Percentiles rank a stretch among this genome's conserved stretches.
Evolutionary conservation across 2,797 vertebrate species (phyloP).

Genomic region (Etheostoma perlongum): DNA sequence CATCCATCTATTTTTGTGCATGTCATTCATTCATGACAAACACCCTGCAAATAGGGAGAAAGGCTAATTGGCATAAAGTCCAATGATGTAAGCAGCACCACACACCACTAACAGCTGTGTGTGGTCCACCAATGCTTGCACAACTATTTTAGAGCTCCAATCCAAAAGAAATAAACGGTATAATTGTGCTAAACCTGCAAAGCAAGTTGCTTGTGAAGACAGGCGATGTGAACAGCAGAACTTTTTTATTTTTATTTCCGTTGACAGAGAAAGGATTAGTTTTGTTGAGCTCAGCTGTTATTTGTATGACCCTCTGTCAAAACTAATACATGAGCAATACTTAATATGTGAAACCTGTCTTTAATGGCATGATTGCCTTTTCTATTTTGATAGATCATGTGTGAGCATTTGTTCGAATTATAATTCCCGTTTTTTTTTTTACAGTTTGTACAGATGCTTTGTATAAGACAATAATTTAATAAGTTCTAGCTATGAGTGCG

Average conservation of each 20-base stretch:
- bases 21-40: constrained; percentile 64
- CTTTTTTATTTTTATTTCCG: constrained; percentile 47
- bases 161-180: constrained; percentile 64
- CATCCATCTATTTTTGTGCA: constrained; percentile 57
- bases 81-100: constrained; percentile 69
- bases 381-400: constrained; percentile 49
- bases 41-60: constrained; percentile 56
- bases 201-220: constrained; percentile 50
- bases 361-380: constrained; percentile 45
- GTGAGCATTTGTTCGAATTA: not conserved
- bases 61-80: constrained; percentile 68
- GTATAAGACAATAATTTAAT: constrained; percentile 8
- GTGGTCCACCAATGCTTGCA: constrained; percentile 64
- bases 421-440: constrained; percentile 9
- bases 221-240: constrained; percentile 45
- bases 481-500: constrained; percentile 3
- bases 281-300: constrained; percentile 57
- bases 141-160: constrained; percentile 69
- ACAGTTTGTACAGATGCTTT: constrained; percentile 9
- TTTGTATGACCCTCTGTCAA: constrained; percentile 46
- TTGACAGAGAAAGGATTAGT: constrained; percentile 54
- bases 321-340: constrained; percentile 44
- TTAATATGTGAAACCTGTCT: constrained; percentile 40
- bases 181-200: constrained; percentile 70
- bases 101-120: constrained; percentile 68